Base-by-base conservation (phyloP, 2,797 vertebrate genomes). In the Epinephelus malabaricus region DNA sequence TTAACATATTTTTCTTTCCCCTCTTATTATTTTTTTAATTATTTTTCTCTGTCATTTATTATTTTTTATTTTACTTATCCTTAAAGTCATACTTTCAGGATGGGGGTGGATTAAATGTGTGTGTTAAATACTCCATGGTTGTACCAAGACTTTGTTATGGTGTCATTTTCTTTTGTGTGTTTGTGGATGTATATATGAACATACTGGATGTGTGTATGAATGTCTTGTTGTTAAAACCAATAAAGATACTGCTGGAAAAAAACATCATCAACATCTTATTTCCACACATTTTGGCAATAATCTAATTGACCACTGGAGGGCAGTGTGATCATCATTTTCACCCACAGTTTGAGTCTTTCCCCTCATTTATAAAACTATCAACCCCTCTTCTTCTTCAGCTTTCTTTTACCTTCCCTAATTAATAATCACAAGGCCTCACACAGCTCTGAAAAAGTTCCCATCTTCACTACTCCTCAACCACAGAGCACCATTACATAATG, bases 251-350 rank as follows among this genome's bases (percentile, higher is more conserved):
- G 34, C 8, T 34, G 34, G 34, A 13, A 34, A 66, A 55, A 40
- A 21, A 27, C 25, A 55, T 50, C 47, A 19, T 15, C 14, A 69
- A 23, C 1, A 46, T 11, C 47, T 40, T 7, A 66, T 50, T 72
- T 14, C 21, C 13, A 55, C 2, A 17, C 1, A 58, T 0, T 34
- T 34, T 2, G n/a, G 65, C 21, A 67, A 9, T 38, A 60, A 21
- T 38, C 4, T 56, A 18, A 27, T 21, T 15, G n/a, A 53, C 88
- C 92, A 91, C 87, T 45, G 30, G 89, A 66, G 76, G 88, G 92
- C 90, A 90, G 85, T 68, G 77, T 73, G 58, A 71, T 46, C n/a
- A 54, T n/a, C n/a, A 54, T 27, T 34, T 61, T n/a, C 38, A 67
- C 9, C 46, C 38, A 51, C 30, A 21, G 6, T 14, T 34, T 25